phyloP scores from a whole-genome alignment of 2,888 invertebrate genomes.

The Neoscelio sp. region DNA sequence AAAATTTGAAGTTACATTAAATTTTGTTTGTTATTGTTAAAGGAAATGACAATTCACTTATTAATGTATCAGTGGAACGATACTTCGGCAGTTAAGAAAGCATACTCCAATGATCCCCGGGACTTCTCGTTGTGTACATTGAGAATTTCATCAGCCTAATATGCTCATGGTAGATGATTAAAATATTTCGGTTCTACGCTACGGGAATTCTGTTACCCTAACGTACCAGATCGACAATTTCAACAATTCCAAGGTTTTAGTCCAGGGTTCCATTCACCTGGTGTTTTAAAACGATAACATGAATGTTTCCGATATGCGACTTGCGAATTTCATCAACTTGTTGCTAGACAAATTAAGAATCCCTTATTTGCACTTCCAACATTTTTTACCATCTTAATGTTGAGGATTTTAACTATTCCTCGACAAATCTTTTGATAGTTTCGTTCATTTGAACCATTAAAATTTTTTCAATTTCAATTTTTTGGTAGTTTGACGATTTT shows the following conservation, averaged over 20 bases:
- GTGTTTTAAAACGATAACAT: conserved; percentile 44
- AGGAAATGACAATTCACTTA: too few species aligned
- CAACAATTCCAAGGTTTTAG: conserved; percentile 54
- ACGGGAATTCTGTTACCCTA: conserved; percentile 57
- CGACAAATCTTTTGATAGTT: too few species aligned
- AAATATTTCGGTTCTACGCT: conserved; percentile 48
- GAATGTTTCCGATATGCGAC: conserved; percentile 47
- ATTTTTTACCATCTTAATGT: conserved; percentile 20
- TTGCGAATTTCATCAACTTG: conserved; percentile 35
- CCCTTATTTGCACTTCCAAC: neutral
- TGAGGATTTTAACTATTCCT: neutral
- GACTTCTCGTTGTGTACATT: conserved; percentile 34
- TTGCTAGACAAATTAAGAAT: conserved; percentile 30
- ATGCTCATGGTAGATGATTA: conserved; percentile 52
- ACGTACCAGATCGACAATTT: conserved; percentile 40
- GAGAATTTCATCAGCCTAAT: conserved; percentile 43
- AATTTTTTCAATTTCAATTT: too few species aligned
- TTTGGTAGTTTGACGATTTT: too few species aligned
- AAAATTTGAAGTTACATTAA: too few species aligned
- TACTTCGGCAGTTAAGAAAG: conserved; percentile 10
- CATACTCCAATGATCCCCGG: conserved; percentile 9
- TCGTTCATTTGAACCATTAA: too few species aligned
- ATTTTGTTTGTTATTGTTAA: too few species aligned
- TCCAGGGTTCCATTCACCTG: conserved; percentile 40
- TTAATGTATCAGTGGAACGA: too few species aligned